phyloP scores from a whole-genome alignment of 1,140 invertebrate genomes.

The Lepidurus couesii region DNA sequence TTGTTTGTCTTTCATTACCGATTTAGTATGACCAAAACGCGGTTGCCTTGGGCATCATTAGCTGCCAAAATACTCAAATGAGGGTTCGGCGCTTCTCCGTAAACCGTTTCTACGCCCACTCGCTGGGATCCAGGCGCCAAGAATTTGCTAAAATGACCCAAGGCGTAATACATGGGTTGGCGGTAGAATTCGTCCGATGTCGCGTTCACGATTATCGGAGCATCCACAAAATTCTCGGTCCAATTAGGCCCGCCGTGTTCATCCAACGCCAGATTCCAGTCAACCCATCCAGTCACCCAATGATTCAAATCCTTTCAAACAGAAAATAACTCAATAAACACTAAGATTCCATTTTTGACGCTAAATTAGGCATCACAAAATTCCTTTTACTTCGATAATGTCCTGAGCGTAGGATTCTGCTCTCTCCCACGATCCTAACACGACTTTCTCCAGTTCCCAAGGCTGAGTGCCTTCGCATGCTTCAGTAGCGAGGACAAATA shows the following conservation, averaged over 20 bases:
- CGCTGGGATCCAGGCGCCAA: constrained; percentile 55
- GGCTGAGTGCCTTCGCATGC: constrained; percentile 57
- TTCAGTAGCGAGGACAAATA: constrained; percentile 71
- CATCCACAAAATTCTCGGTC: constrained; percentile 67
- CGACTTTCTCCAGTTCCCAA: constrained; percentile 49
- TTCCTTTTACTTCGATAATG: constrained; percentile 58
- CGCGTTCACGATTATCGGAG: constrained; percentile 67
- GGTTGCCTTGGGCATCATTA: background rate
- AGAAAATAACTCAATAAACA: constrained; percentile 36
- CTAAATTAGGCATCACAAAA: background rate
- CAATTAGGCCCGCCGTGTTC: constrained; percentile 75
- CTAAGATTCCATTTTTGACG: background rate
- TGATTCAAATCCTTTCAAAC: constrained; percentile 60
- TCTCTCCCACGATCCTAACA: constrained; percentile 67
- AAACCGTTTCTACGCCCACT: constrained; percentile 37
- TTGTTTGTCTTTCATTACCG: background rate
- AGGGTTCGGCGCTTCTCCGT: background rate
- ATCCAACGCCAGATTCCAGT: constrained; percentile 82
- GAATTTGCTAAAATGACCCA: constrained; percentile 83
- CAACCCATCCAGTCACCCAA: constrained; percentile 66
- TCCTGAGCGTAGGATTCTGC: constrained; percentile 61
- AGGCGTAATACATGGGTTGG: constrained; percentile 79
- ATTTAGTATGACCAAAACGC: background rate
- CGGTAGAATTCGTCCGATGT: constrained; percentile 69
- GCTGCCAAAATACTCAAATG: background rate